A percentile compares a stretch with the other conserved stretches of the same genome.
phyloP scores from a whole-genome alignment of 2,797 vertebrate species.

The Lagorchestes hirsutus region DNA sequence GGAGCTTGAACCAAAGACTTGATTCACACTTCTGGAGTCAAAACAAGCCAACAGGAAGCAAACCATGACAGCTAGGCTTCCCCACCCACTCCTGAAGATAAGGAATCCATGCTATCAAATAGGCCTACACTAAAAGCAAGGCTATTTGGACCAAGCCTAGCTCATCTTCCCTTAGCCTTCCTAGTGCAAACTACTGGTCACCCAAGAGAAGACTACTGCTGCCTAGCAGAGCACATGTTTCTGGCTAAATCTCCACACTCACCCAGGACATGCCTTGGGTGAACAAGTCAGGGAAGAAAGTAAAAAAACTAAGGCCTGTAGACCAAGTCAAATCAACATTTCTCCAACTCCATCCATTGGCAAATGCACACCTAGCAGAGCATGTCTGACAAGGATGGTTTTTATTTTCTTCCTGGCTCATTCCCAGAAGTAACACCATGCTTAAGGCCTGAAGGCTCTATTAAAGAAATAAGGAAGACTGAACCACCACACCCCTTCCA shows the following conservation, averaged over 20 bases:
- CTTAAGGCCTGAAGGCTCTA: not conserved
- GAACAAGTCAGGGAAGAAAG: not conserved
- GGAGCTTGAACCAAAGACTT: not conserved
- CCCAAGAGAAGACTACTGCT: not conserved
- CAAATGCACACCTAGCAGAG: fast-evolving
- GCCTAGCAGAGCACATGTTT: not conserved
- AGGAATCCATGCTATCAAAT: not conserved
- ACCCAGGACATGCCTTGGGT: not conserved
- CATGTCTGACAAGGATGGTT: too few relatives aligned
- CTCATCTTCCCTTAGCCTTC: not conserved
- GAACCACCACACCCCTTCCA: not conserved
- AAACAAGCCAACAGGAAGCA: not conserved
- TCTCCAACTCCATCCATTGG: constrained; percentile 12
- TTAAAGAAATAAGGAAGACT: not conserved
- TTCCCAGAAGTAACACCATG: not conserved
- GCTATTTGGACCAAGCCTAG: not conserved
- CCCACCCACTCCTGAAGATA: not conserved
- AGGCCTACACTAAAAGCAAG: not conserved
- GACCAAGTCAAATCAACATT: constrained; percentile 16
- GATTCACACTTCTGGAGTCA: not conserved
- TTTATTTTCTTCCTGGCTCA: constrained; percentile 33
- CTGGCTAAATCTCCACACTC: not conserved
- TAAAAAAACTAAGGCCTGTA: not conserved
- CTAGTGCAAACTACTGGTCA: not conserved
- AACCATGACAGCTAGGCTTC: not conserved